Evolutionary conservation across 1,140 invertebrate genomes (phyloP).

Genomic region (Tribolium madens): DNA sequence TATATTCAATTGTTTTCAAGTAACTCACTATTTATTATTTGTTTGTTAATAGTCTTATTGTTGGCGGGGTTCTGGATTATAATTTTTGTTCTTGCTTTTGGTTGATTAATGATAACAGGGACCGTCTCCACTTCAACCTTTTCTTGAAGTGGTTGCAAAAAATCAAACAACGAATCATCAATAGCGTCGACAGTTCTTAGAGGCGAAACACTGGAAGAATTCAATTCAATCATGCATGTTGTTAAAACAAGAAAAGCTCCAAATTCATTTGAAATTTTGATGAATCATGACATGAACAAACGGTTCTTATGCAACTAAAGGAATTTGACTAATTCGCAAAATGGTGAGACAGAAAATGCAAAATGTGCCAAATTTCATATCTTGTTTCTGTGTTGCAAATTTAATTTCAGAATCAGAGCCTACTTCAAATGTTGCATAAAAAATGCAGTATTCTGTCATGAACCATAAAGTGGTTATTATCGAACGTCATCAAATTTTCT

Average conservation of each 20-base stretch:
- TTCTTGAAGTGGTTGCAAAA: slow-evolving; percentile 51
- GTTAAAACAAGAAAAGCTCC: too few species aligned
- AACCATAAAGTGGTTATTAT: too few species aligned
- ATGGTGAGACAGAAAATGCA: too few species aligned
- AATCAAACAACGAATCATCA: slow-evolving; percentile 54
- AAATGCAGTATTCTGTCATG: too few species aligned
- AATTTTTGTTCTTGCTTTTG: slow-evolving; percentile 56
- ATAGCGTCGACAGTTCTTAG: slow-evolving; percentile 52
- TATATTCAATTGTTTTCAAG: not conserved
- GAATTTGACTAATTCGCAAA: too few species aligned
- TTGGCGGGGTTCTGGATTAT: slow-evolving; percentile 59
- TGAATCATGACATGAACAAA: not conserved
- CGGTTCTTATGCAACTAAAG: too few species aligned
- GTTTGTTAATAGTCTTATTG: slow-evolving; percentile 57
- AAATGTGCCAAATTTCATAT: too few species aligned
- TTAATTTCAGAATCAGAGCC: too few species aligned
- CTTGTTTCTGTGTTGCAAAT: too few species aligned
- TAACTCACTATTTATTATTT: slow-evolving; percentile 53
- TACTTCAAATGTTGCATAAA: too few species aligned
- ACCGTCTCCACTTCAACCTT: slow-evolving; percentile 44
- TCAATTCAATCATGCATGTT: not conserved
- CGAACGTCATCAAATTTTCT: too few species aligned
- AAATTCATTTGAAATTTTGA: not conserved
- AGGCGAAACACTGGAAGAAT: slow-evolving; percentile 45
- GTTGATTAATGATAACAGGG: slow-evolving; percentile 39